Percentiles rank a stretch among this genome's conserved stretches.
These are phyloP conservation scores for Horisme vitalbata DNA, from an alignment of 2,888 invertebrate species.

Conservation along the genomic window DNA sequence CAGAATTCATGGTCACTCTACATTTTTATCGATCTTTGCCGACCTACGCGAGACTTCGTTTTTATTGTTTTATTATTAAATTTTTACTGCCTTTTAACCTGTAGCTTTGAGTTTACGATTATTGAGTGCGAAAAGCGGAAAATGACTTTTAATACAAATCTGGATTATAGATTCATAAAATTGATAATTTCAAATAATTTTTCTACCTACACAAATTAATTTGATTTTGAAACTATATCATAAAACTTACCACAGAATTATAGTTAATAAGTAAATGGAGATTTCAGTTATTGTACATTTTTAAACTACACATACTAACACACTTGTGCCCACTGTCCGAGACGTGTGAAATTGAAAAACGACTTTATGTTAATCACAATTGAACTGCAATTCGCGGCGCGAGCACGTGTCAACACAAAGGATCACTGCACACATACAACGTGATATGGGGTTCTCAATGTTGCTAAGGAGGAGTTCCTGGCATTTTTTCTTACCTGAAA, in stretches of 20 bases:
- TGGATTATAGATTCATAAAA: neutral
- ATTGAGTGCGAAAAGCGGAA: slow-evolving; percentile 29
- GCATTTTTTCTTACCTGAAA: slow-evolving; percentile 69
- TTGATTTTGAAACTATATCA: neutral
- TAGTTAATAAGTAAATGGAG: neutral
- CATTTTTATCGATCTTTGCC: slow-evolving; percentile 19
- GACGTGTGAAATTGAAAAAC: slow-evolving; percentile 64
- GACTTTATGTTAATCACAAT: slow-evolving; percentile 65
- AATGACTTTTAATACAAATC: slow-evolving; percentile 15
- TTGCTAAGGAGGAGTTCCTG: neutral
- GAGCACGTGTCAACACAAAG: slow-evolving; percentile 62
- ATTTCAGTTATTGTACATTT: slow-evolving; percentile 49
- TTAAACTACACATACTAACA: slow-evolving; percentile 62
- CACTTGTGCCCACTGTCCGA: slow-evolving; percentile 39
- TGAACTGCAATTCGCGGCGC: slow-evolving; percentile 66
- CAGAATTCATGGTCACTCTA: slow-evolving; percentile 24
- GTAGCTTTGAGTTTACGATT: slow-evolving; percentile 23
- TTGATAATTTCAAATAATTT: slow-evolving; percentile 1
- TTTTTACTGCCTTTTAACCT: slow-evolving; percentile 23
- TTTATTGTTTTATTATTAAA: slow-evolving; percentile 25
- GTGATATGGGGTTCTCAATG: neutral
- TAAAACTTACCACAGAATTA: slow-evolving; percentile 4
- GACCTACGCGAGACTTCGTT: slow-evolving; percentile 24
- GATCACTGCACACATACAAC: slow-evolving; percentile 50
- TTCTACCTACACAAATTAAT: neutral